A percentile compares a stretch with the other conserved stretches of the same genome.
Evolutionary conservation across 2,888 invertebrate genomes (phyloP).

Genomic region (Pyrrhosoma nymphula): DNA sequence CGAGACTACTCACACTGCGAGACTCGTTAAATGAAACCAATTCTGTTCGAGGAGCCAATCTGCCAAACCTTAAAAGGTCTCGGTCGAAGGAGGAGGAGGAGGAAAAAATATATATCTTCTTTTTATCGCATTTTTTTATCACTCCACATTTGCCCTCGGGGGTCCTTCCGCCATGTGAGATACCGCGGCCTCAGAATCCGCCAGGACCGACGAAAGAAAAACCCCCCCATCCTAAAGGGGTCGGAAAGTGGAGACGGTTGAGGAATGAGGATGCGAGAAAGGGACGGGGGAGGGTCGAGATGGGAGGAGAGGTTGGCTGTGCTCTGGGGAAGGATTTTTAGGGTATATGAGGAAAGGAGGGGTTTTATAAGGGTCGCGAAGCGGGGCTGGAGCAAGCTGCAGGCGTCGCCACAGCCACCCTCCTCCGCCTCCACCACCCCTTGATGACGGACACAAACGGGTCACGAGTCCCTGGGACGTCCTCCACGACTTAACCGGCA

Average conservation of each 20-base stretch:
- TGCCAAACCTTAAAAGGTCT: neutral
- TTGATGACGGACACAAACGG: constrained; percentile 10
- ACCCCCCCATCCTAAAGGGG: too few relatives aligned
- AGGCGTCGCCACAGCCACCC: neutral
- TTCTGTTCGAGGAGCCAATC: neutral
- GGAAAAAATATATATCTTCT: neutral
- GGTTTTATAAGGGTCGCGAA: neutral
- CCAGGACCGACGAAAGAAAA: too few relatives aligned
- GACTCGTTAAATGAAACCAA: constrained; percentile 22
- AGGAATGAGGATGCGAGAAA: neutral
- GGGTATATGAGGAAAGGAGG: too few relatives aligned
- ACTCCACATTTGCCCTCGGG: neutral
- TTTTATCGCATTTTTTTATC: neutral
- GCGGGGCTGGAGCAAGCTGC: neutral
- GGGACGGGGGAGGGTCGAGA: neutral
- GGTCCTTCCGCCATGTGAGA: neutral
- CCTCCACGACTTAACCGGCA: constrained; percentile 5
- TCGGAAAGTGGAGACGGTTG: too few relatives aligned
- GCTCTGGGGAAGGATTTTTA: too few relatives aligned
- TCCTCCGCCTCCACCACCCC: neutral
- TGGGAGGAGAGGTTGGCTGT: neutral
- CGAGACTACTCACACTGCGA: neutral
- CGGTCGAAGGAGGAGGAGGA: neutral
- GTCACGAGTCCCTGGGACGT: neutral
- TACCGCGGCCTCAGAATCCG: too few relatives aligned